Evolutionary conservation across 1,140 invertebrate species (phyloP), one percentile per base, ranked within the genome.

Genomic region (Periplaneta americana): DNA sequence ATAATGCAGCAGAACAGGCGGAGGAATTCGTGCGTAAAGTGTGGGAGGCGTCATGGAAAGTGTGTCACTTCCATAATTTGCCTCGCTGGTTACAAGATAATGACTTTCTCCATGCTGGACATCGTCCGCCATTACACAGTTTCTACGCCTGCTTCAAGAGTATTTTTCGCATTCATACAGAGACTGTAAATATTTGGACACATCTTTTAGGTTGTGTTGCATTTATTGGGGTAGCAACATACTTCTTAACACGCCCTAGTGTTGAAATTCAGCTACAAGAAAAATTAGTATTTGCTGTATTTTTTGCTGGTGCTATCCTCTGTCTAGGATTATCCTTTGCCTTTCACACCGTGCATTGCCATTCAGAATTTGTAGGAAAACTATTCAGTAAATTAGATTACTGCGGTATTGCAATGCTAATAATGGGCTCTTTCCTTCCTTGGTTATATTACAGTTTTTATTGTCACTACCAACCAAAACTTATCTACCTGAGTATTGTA

Each of bases 121-220:
- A 99, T 89, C 92, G 99, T 83, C 98, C 98, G 37, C 98, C 98
- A 48, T 90, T 99, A 78, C 97, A 97, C 39, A 98, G 97, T 34
- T 99, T 99, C 89, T 92, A 94, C 83, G 97, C 95, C n/a, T 99
- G 99, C 87, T 99, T 99, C 87, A 97, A 96, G 86, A 98, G 97
- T 77, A 99, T 99, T 84, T 99, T 99, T 89, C 93, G 98, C 82
- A 95, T 96, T 84, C 95, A 96, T 86, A 96, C 95, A 9, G 95
- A 96, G 91, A 99, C 99, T 31, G 98, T 97, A 39, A 99, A 99
- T 87, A 99, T 99, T 85, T 99, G 99, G 99, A 97, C 96, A 78
- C 96, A 98, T 91, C 88, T 98, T 81, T 87, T 97, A 83, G 96
- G 95, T 93, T n/a, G n/a, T n/a, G 75, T 39, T 28, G 77, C 77